Base-by-base conservation (phyloP, 2,113 vertebrate species). In the Prinia subflava region DNA sequence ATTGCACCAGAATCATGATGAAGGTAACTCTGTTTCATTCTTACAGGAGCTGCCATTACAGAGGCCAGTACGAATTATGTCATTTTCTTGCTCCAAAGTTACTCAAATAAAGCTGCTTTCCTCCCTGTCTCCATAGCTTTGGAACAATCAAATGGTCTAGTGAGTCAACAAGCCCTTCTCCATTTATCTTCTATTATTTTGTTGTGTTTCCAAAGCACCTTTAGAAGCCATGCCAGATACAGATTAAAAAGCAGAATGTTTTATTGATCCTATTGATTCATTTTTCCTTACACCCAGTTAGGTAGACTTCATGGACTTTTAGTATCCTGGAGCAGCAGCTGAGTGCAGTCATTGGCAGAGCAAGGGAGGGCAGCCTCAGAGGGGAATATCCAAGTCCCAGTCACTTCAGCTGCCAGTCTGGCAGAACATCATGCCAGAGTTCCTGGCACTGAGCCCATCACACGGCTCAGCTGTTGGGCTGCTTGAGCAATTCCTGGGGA, bases 1-100 rank as follows among this genome's bases (percentile, higher is more conserved):
- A 4, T 95, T 98, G 83, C 98, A 98, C 90, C 99, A 99, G 92
- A 98, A 99, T 93, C 99, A 99, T 35, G 98, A 99, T 46, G 99
- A 99, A 98, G 99, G 99, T 99, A 98, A 97, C 52, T 87, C 90
- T 75, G 13, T 78, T 68, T 93, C 46, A 49, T 92, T 95, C 67
- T 97, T 96, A 35, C 2, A 22, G 25, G 35, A 83, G 30, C 41
- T 86, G 53, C 37, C 47, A 13, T 92, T 89, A 77, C 15, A 67
- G 30, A 63, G 50, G 6, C 22, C 0, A 12, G 56, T 30, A 64
- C 79, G 65, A 83, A 50, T 84, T 17, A 28, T 2, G 35, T n/a
- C 0, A 25, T 82, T 69, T 95, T 87, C 41, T 78, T 77, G 20
- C 39, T 60, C 64, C 49, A 55, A 31, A 83, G 23, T 89, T 57